Conservation (phyloP, 1,140 invertebrate species). For the Monochamus saltuarius region DNA sequence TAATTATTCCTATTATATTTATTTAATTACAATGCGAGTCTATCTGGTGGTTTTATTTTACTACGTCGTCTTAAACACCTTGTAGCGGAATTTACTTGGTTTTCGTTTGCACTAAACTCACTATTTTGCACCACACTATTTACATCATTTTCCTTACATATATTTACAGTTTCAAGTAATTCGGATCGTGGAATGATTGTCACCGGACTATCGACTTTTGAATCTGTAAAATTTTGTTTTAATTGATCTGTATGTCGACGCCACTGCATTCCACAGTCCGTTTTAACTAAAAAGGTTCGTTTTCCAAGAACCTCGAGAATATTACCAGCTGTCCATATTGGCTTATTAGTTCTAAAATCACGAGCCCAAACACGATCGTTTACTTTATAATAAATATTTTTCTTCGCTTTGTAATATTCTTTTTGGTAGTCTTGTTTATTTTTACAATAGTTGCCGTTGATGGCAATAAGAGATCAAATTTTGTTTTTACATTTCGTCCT, state of each 20-base stretch:
- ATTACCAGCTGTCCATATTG: conserved; percentile 9
- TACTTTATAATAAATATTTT: conserved; percentile 1
- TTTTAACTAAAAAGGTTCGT: conserved; percentile 7
- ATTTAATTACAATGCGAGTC: neutral
- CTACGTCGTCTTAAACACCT: neutral
- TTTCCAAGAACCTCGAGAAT: conserved; percentile 5
- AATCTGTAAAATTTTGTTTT: neutral
- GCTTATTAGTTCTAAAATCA: conserved; percentile 8
- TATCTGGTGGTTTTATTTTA: conserved; percentile 3
- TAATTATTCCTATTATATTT: neutral
- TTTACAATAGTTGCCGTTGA: neutral
- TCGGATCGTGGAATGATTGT: conserved; percentile 3
- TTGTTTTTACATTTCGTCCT: conserved; percentile 12
- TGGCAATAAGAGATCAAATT: conserved; percentile 21
- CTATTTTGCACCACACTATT: neutral
- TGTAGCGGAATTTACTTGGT: neutral
- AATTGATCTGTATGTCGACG: conserved; percentile 4
- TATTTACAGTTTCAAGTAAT: neutral
- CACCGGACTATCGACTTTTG: neutral
- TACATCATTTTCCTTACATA: neutral
- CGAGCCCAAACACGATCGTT: conserved; percentile 14
- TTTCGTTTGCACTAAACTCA: neutral
- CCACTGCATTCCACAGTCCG: conserved; percentile 10
- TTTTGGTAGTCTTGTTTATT: conserved; percentile 9
- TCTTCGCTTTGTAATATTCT: conserved; percentile 8